Evolutionary conservation across 2,797 vertebrate species (phyloP).

Genomic region (Sus cebifrons): DNA sequence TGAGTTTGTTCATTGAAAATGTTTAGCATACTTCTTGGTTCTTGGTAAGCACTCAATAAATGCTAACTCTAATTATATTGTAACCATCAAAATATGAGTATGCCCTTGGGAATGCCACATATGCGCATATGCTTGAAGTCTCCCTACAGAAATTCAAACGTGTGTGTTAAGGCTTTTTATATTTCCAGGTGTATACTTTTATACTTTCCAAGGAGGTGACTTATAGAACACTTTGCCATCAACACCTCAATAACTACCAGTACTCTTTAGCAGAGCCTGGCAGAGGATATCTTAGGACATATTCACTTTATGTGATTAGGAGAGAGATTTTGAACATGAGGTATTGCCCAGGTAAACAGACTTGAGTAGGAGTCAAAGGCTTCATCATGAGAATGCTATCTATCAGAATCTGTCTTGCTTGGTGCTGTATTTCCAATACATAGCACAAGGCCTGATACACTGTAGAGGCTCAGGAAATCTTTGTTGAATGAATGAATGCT

Average conservation of each 20-base stretch:
- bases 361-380: background rate
- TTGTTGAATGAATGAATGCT: background rate
- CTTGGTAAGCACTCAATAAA: slow-evolving; percentile 51
- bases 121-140: background rate
- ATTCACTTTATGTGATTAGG: background rate
- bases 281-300: background rate
- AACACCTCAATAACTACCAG: background rate
- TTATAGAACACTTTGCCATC: slow-evolving; percentile 12
- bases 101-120: background rate
- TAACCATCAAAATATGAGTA: slow-evolving; percentile 20
- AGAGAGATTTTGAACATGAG: slow-evolving; percentile 27
- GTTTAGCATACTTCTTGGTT: slow-evolving; percentile 24
- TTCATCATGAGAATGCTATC: background rate
- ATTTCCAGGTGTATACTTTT: background rate
- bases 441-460: background rate
- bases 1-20: slow-evolving; percentile 26
- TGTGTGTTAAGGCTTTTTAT: background rate
- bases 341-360: slow-evolving; percentile 7
- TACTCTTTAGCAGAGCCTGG: background rate
- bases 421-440: background rate
- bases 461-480: background rate
- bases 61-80: background rate
- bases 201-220: background rate
- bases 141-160: background rate
- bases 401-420: background rate